Evolutionary conservation across 2,888 invertebrate genomes (phyloP), one percentile per base, ranked within the genome.

Genomic region (Dilophus febrilis): DNA sequence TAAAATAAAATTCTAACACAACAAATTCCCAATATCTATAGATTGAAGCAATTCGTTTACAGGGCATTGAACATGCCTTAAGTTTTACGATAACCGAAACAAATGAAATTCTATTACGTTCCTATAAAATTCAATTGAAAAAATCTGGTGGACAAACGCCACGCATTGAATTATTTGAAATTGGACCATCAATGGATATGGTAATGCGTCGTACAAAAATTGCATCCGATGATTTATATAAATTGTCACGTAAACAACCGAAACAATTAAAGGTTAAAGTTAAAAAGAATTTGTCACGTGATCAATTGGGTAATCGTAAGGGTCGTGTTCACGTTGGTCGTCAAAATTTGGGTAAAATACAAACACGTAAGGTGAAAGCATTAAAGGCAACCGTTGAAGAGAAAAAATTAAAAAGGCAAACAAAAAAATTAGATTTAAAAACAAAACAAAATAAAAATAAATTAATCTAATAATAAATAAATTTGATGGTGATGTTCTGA

Each of bases 281-380:
- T 53, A 85, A 83, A 67, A 97, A 97, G 72, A 98, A 98, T 57
- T 72, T 94, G 42, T 74, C 78, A 2, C 72, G 72, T 39, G 90
- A 97, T 66, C 74, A 71, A 3, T 77, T 98, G 53, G 97, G 95
- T 40, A 82, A 82, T 8, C 86, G 79, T 51, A 70, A 86, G 53
- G 97, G 92, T 32, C 78, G 91, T 38, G 77, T 98, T 42, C 98
- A 98, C 62, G 74, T 98, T 67, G 85, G 86, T 48, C 78, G 77
- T 51, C 97, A 97, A 55, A 77, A 88, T 51, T 70, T 94, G 27
- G 68, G 72, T 39, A 75, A 72, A 48, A 64, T 95, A 45, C 92
- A 94, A 58, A 90, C 88, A 3, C 73, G 90, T 44, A 90, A 88
- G 60, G 81, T 90, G 74, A 90, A 88, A 61, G 91, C 86, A 30